A percentile compares a stretch with the other conserved stretches of the same genome.
Evolutionary conservation across 37 sponge, comb jelly and placozoan genomes (phyloP).

Genomic region (Tethya wilhelma): DNA sequence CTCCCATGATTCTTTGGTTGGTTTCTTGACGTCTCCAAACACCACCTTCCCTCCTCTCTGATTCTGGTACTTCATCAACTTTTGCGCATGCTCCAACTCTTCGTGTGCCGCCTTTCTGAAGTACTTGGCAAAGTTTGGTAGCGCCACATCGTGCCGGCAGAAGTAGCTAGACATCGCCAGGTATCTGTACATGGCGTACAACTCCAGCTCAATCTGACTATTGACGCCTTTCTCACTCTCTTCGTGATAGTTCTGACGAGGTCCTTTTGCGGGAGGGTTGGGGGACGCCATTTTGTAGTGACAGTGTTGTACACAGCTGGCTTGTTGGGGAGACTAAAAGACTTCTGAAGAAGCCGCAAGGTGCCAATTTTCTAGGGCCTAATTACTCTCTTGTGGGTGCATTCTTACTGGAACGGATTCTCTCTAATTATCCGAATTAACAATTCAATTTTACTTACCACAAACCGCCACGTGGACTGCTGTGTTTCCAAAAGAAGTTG

Average conservation of each 20-base stretch:
- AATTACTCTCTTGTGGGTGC: too few relatives aligned
- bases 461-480: too few relatives aligned
- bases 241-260: constrained; percentile 77
- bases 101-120: constrained; percentile 75
- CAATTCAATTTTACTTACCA: too few relatives aligned
- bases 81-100: constrained; percentile 82
- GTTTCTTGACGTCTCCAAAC: constrained; percentile 75
- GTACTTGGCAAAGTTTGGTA: constrained; percentile 70
- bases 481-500: too few relatives aligned
- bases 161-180: constrained; percentile 87
- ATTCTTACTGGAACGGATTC: too few relatives aligned
- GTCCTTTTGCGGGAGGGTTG: too few relatives aligned
- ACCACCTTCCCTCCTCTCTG: constrained; percentile 77
- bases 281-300: too few relatives aligned
- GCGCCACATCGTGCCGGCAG: constrained; percentile 81
- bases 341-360: too few relatives aligned
- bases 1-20: constrained; percentile 79
- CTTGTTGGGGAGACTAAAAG: too few relatives aligned
- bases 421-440: too few relatives aligned
- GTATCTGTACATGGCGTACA: constrained; percentile 87
- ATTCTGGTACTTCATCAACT: constrained; percentile 77
- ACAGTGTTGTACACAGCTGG: too few relatives aligned
- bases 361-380: too few relatives aligned
- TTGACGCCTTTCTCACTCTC: constrained; percentile 82
- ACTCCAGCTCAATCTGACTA: constrained; percentile 86